Base-by-base conservation (phyloP, 2,888 invertebrate genomes). In the Tenthredo livida region DNA sequence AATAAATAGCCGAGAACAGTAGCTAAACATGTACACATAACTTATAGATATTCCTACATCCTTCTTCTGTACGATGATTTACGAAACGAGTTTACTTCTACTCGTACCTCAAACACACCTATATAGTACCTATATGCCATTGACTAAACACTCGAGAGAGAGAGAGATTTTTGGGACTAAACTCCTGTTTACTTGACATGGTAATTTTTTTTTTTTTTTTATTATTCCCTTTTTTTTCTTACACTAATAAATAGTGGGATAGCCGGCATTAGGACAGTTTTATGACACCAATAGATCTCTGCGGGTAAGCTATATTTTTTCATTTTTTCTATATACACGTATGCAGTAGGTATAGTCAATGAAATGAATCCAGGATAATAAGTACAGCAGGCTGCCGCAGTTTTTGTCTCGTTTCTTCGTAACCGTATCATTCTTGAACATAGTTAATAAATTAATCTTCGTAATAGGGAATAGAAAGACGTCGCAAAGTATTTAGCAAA, bases 381-480 rank as follows among this genome's bases (percentile, higher is more conserved):
- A 50, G 50, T 50, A 50, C 17, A 50, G 50, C 50, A 73, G 43
- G 25, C 21, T 47, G 40, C 6, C 21, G 5, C 4, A 21, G 73
- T 73, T 43, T 73, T 73, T 73, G 25, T 40, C 15, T n/a, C 25
- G 47, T 47, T 73, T 43, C 43, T 25, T 21, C 29, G 25, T 33
- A 67, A 15, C 4, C 67, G 15, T 33, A 33, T 67, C 12, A 43
- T 73, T 25, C 43, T 43, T 73, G 17, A n/a, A 72, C 17, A 17
- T 17, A 43, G 73, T 73, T 25, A 73, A 73, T 43, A 43, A 73
- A 73, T 73, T 73, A 73, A 43, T 73, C 43, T n/a, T 40, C 73
- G 54, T 73, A 43, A 73, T 73, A 73, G 73, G 73, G 21, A 73
- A 73, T 73, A 25, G 73, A 43, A 21, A 73, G 40, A 73, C 72